Evolutionary conservation across 2,113 vertebrate genomes (phyloP), one percentile per base, ranked within the genome.

Genomic region (Embiotoca jacksoni): DNA sequence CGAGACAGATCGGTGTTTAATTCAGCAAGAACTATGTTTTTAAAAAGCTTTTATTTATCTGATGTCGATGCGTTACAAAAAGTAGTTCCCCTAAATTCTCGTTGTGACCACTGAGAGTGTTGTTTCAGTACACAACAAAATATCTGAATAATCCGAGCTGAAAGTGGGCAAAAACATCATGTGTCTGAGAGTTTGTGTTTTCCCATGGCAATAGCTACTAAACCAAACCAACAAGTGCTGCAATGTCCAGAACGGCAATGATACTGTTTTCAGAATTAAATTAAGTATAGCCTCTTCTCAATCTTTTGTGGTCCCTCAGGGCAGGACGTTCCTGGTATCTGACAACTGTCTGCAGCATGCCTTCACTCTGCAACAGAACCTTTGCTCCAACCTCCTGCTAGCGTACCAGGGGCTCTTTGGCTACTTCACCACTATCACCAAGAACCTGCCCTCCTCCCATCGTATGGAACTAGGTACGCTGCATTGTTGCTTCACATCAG

Each of bases 321-420:
- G 98, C 49, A 96, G 95, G 90, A 95, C 94, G 80, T 99, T 98
- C 91, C 83, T 97, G 92, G 93, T 99, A 80, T 96, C 97, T 41
- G 97, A 98, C 39, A 92, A 94, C 87, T 99, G 97, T 92, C 94
- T 99, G 77, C 97, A 96, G 78, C 98, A 99, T 83, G 98, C 98
- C 86, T 96, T 96, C 88, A 95, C 91, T 90, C 95, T 99, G 76
- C 98, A 99, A 90, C 96, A 96, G 41, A 97, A 94, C 15, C 96
- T 99, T 62, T 99, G 98, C 94, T 96, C 96, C 87, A 95, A 87
- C 88, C 93, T 99, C 87, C 95, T 99, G 70, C 92, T 94, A 60
- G 96, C 97, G 86, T 99, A 99, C 92, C 97, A 96, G 92, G 97
- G 98, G 56, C 95, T 99, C 60, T 97, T 98, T 75, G 96, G 92